Conservation (phyloP, 2,113 vertebrate genomes). For the Trachemys scripta region DNA sequence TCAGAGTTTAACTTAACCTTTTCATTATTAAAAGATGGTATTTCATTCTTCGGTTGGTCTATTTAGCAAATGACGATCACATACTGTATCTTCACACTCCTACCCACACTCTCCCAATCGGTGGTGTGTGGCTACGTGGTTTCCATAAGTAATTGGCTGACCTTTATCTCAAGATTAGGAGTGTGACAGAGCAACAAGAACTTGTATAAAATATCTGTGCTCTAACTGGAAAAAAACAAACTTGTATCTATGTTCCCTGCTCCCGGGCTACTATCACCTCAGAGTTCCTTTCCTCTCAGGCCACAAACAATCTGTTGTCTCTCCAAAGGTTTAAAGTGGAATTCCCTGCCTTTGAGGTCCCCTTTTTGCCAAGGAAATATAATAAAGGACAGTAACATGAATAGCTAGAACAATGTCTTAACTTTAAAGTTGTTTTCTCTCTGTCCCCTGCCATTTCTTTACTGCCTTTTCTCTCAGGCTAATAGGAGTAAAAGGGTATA, state of each 20-base stretch:
- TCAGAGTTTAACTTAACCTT: slow-evolving; percentile 53
- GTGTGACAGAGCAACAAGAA: background rate
- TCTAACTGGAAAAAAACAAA: background rate
- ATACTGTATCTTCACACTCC: background rate
- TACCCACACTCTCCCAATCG: background rate
- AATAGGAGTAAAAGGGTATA: rapidly evolving
- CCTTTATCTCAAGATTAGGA: slow-evolving; percentile 45
- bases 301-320: background rate
- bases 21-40: slow-evolving; percentile 36
- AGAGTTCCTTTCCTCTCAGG: background rate
- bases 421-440: background rate
- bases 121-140: background rate
- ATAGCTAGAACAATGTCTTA: background rate
- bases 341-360: rapidly evolving
- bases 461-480: rapidly evolving
- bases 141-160: slow-evolving; percentile 39
- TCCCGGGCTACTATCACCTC: background rate
- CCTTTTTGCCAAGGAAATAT: background rate
- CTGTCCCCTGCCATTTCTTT: background rate
- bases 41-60: slow-evolving; percentile 29
- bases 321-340: rapidly evolving
- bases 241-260: too few species aligned
- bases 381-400: rapidly evolving
- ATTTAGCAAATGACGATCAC: slow-evolving; percentile 3
- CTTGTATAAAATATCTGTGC: background rate